Base-by-base conservation (phyloP, 2,113 vertebrate genomes). In the Myotis davidii region DNA sequence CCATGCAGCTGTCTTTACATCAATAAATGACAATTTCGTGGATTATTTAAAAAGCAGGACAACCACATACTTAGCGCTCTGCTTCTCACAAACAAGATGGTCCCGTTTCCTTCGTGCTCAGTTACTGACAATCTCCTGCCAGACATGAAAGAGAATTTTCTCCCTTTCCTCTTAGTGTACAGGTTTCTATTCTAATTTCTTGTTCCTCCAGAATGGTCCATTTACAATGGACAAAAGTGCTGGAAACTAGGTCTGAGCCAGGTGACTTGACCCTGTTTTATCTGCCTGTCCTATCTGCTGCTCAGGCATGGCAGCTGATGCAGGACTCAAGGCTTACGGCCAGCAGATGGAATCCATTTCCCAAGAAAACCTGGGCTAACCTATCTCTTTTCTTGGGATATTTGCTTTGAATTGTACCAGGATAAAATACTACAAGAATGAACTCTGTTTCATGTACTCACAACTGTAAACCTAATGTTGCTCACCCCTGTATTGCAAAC, bases 71-170 rank as follows among this genome's bases (percentile, higher is more conserved):
- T 91, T 87, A 96, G 83, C 82, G 87, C 42, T 37, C 18, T 0
- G 2, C n/a, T 93, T 39, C 86, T 3, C 2, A 65, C 85, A 79
- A 90, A 88, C 0, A 0, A 69, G 5, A 61, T 93, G 73, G 48
- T 72, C 87, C 45, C 59, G 45, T 94, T 45, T 88, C 65, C 59
- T 32, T 61, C 52, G 1, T 13, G 5, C 32, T 78, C 88, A 69
- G 25, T 34, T 79, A 23, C 77, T 97, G 86, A 78, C 94, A 97
- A 25, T 70, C 59, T 81, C 45, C 81, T 83, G 48, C 82, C 88
- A 92, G 89, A 95, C 54, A 78, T 23, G 74, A 16, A 0, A 69
- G 78, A 88, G 69, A 61, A 23, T 90, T 88, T 88, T 79, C 81
- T 84, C 61, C 42, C 59, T 64, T 42, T 32, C 34, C 25, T 73